These are phyloP conservation scores for Hydrozoanthus gracilis DNA, from an alignment of 92 coral and sea anemone species.

Conservation along the genomic window DNA sequence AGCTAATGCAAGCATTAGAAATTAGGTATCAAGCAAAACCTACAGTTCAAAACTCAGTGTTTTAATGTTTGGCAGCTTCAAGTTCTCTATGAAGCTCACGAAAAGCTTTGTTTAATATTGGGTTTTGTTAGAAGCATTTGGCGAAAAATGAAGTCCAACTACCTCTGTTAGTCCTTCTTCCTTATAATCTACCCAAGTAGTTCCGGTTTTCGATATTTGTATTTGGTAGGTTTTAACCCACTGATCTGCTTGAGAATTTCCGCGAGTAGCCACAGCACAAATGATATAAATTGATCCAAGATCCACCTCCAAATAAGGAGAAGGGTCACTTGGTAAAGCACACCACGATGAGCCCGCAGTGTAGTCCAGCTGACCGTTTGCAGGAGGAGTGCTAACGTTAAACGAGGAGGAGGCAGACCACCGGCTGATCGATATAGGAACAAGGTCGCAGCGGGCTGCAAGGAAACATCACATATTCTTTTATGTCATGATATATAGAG, in stretches of 20 bases:
- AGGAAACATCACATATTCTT: too few species aligned
- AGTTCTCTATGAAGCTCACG: neutral
- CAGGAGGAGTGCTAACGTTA: too few species aligned
- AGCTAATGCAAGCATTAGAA: too few species aligned
- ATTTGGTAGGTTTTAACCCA: neutral
- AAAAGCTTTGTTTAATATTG: neutral
- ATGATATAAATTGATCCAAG: neutral
- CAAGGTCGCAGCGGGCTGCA: too few species aligned
- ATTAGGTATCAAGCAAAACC: too few species aligned
- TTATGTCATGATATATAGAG: too few species aligned
- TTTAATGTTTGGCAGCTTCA: too few species aligned
- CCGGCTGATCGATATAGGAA: too few species aligned
- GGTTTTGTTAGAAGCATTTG: too few species aligned
- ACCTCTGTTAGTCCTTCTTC: neutral
- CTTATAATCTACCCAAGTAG: neutral
- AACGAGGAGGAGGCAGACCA: too few species aligned
- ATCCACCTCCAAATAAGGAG: neutral
- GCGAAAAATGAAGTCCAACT: neutral
- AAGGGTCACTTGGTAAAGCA: neutral
- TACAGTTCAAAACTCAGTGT: too few species aligned
- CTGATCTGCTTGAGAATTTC: constrained; percentile 9
- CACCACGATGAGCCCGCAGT: neutral
- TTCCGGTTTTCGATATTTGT: neutral
- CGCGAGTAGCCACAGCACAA: constrained; percentile 10
- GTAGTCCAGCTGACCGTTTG: too few species aligned